These are phyloP conservation scores for Datnioides undecimradiatus DNA, from an alignment of 2,113 vertebrate species.

Conservation along the genomic window DNA sequence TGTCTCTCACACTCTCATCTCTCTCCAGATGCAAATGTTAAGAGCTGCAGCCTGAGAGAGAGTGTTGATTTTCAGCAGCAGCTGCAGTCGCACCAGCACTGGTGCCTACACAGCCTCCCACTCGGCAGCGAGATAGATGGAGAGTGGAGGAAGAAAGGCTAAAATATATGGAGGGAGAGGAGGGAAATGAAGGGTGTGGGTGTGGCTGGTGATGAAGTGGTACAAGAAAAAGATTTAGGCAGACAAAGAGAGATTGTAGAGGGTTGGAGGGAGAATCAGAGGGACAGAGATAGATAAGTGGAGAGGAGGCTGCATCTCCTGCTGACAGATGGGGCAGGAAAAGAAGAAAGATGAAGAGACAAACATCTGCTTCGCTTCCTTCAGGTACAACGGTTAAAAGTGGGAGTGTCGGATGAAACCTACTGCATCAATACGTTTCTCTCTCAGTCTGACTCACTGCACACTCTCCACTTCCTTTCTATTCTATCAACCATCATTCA, in stretches of 20 bases:
- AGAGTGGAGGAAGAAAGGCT: conserved; percentile 29
- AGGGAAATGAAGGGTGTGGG: conserved; percentile 26
- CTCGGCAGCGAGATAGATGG: conserved; percentile 26
- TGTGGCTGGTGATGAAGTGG: conserved; percentile 18
- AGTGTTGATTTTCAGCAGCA: conserved; percentile 35
- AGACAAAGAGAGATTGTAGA: conserved; percentile 9
- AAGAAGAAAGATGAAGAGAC: conserved; percentile 1
- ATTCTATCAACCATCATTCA: not conserved
- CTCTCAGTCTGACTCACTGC: conserved; percentile 34
- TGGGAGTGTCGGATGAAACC: conserved; percentile 55
- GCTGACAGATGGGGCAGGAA: conserved; percentile 20
- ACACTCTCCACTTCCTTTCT: conserved; percentile 48
- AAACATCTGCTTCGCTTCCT: conserved; percentile 48
- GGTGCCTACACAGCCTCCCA: conserved; percentile 56
- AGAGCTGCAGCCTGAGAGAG: conserved; percentile 14
- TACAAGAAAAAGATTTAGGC: not conserved
- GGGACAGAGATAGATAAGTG: not conserved
- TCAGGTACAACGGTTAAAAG: conserved; percentile 55
- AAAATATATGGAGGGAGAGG: conserved; percentile 27
- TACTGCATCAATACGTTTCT: conserved; percentile 10
- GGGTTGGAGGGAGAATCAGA: not conserved
- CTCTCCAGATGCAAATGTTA: conserved; percentile 20
- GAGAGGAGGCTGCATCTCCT: conserved; percentile 10
- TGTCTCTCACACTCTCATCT: not conserved
- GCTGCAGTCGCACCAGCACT: conserved; percentile 29